phyloP scores from a whole-genome alignment of 1,140 invertebrate genomes.

The Drosophila eugracilis region DNA sequence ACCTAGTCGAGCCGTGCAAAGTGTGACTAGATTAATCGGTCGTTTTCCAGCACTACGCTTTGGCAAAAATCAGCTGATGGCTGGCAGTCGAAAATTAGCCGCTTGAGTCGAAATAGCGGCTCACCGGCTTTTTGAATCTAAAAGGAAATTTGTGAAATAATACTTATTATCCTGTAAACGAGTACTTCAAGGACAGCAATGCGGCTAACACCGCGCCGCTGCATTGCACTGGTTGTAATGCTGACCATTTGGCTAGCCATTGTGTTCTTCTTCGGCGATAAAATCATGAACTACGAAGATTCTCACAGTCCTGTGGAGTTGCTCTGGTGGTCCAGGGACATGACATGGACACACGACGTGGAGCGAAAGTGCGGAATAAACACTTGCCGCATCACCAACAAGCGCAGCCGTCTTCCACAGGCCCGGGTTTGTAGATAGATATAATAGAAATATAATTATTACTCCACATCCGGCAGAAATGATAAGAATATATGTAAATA shows the following conservation, averaged over 20 bases:
- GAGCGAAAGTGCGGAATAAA: constrained; percentile 38
- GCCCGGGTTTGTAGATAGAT: constrained; percentile 42
- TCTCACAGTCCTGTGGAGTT: constrained; percentile 19
- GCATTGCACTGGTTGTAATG: not conserved
- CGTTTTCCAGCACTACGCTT: constrained; percentile 11
- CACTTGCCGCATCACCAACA: constrained; percentile 56
- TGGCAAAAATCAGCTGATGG: constrained; percentile 19
- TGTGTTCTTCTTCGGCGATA: not conserved
- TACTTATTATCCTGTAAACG: not conserved
- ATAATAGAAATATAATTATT: not conserved
- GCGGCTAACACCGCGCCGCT: constrained; percentile 32
- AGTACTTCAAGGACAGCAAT: constrained; percentile 12
- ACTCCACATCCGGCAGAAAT: constrained; percentile 12
- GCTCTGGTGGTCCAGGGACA: constrained; percentile 60
- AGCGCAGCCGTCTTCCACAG: constrained; percentile 13
- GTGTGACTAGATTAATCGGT: too few relatives aligned
- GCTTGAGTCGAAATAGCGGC: constrained; percentile 1
- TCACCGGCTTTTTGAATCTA: constrained; percentile 33
- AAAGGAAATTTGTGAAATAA: not conserved
- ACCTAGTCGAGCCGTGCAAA: not conserved
- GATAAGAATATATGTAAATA: not conserved
- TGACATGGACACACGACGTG: constrained; percentile 50
- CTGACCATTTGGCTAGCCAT: constrained; percentile 10
- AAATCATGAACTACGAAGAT: not conserved
- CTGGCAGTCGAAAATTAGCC: not conserved